A percentile compares a stretch with the other conserved stretches of the same genome.
These are phyloP conservation scores for Brachirus orientalis DNA, from an alignment of 2,113 vertebrate species.

Conservation along the genomic window DNA sequence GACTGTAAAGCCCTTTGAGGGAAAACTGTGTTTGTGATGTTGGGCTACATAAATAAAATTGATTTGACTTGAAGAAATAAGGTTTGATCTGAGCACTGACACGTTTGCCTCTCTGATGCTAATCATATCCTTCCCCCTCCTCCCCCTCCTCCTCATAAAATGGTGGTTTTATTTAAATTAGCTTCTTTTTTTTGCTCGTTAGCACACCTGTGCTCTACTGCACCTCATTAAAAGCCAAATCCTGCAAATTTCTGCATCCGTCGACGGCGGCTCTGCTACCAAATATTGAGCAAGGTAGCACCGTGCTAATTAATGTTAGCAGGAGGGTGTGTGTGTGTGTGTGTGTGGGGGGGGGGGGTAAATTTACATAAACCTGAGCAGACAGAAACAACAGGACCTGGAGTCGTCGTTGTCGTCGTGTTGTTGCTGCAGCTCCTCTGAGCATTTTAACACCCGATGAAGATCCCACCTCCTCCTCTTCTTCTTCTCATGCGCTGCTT, in stretches of 20 bases:
- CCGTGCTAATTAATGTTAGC: conserved; percentile 86
- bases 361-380: conserved; percentile 77
- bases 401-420: conserved; percentile 1
- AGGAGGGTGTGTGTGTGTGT: conserved; percentile 22
- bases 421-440: conserved; percentile 51
- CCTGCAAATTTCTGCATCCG: conserved; percentile 83
- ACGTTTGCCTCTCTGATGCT: conserved; percentile 52
- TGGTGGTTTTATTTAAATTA: conserved; percentile 77
- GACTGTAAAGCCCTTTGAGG: no score
- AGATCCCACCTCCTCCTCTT: conserved; percentile 1
- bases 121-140: conserved; percentile 71
- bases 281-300: conserved; percentile 86
- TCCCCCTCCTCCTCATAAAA: conserved; percentile 49
- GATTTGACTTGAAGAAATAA: no score
- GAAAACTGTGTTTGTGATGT: no score
- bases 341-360: conserved; percentile 1
- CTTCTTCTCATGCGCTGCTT: not conserved
- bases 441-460: conserved; percentile 46
- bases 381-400: conserved; percentile 53
- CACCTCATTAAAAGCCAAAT: conserved; percentile 82
- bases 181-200: conserved; percentile 74
- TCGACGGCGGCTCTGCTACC: conserved; percentile 77
- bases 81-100: no score
- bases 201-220: conserved; percentile 81
- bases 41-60: no score